Evolutionary conservation across 2,888 invertebrate species (phyloP), one percentile per base, ranked within the genome.

Genomic region (Oxytorus armatus): DNA sequence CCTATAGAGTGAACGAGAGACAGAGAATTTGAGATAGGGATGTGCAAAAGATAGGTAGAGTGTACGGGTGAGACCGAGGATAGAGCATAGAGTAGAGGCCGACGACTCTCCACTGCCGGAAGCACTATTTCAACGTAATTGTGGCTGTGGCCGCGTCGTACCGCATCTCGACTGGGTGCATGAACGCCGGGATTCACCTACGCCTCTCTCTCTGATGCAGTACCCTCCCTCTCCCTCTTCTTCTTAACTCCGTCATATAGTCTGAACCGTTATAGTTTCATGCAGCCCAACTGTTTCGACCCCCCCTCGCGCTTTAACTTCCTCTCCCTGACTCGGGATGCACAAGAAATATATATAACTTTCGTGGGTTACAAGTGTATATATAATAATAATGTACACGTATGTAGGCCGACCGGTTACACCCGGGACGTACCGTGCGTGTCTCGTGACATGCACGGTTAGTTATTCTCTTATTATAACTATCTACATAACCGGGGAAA

Each of bases 121-220:
- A 90, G 87, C 87, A 89, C 89, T 90, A 90, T 90, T 90, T 90
- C 90, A 90, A 87, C 87, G 87, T 90, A 90, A 90, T 90, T 90
- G 90, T 89, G 85, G 85, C 84, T 85, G 86, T 61, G 74, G 63
- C 76, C 72, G 59, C 87, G 86, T 88, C 88, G 87, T 87, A 83
- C 85, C 86, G 84, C 44, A 73, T 73, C 53, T 84, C 29, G 75
- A 39, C 77, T 77, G 81, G 77, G 77, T 79, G 77, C 66, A 82
- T 69, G 57, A 74, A 69, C 57, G 82, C 55, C 70, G 73, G 59
- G 77, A 75, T 79, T 82, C 77, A 83, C 79, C 80, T 82, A 77
- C 74, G 80, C 69, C 25, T 42, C 49, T 65, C 25, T 42, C 49
- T 59, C 59, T 59, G 55, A 59, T 44, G 16, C 61, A 21, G 61